These are phyloP conservation scores for Carassius carassius DNA, from an alignment of 2,113 vertebrate species.

Conservation along the genomic window DNA sequence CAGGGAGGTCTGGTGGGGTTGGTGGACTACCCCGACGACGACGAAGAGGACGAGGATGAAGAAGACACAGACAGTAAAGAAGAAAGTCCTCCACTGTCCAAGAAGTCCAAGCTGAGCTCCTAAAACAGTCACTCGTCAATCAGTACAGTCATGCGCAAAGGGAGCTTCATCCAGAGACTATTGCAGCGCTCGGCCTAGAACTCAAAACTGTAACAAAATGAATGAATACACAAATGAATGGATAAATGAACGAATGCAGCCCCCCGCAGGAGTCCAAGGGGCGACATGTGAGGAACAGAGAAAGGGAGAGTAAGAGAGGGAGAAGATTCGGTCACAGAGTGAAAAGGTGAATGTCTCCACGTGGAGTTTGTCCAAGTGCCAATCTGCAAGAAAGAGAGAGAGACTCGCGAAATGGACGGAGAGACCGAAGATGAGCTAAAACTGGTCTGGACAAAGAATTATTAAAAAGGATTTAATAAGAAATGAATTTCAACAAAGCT, in stretches of 20 bases:
- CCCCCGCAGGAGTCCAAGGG: constrained; percentile 56
- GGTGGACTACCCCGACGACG: constrained; percentile 98
- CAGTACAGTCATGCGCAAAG: constrained; percentile 22
- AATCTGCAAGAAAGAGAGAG: constrained; percentile 80
- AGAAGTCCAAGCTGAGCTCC: constrained; percentile 96
- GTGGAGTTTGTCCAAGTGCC: constrained; percentile 87
- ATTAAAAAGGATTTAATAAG: constrained; percentile 47
- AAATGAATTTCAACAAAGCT: constrained; percentile 49
- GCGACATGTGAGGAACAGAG: constrained; percentile 36
- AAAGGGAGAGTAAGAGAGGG: constrained; percentile 50
- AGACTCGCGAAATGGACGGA: constrained; percentile 62
- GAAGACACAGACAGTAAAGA: constrained; percentile 85
- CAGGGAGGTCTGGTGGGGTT: constrained; percentile 95
- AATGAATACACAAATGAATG: constrained; percentile 66
- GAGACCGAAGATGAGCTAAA: constrained; percentile 35
- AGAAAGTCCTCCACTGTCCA: constrained; percentile 87
- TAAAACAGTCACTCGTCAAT: constrained; percentile 69
- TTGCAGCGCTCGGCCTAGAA: constrained; percentile 58
- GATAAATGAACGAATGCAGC: constrained; percentile 57
- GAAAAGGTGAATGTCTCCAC: constrained; percentile 50
- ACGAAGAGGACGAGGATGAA: constrained; percentile 95
- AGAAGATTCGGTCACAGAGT: constrained; percentile 27
- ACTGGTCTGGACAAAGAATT: constrained; percentile 54
- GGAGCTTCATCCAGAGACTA: constrained; percentile 58
- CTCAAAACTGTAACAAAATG: constrained; percentile 63